phyloP scores from a whole-genome alignment of 2,888 invertebrate genomes.

The Torymus aiolomorphi region DNA sequence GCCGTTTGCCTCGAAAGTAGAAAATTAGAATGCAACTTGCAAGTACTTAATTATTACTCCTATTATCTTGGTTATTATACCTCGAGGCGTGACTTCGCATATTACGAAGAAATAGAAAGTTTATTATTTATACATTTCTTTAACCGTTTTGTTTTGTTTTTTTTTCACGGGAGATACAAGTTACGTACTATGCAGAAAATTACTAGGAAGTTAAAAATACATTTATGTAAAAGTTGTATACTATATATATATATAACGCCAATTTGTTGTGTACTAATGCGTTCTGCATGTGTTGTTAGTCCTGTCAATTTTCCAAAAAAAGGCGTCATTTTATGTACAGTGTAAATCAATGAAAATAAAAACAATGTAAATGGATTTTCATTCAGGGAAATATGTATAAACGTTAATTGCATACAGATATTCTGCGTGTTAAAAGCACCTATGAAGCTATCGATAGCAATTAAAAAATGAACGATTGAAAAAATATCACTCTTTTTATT shows the following conservation, averaged over 20 bases:
- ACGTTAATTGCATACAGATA: too few species aligned
- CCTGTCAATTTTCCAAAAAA: conserved; percentile 18
- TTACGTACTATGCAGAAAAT: too few species aligned
- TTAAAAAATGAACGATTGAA: too few species aligned
- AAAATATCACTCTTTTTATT: too few species aligned
- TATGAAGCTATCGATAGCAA: too few species aligned
- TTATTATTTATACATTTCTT: conserved; percentile 7
- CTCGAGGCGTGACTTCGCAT: conserved; percentile 25
- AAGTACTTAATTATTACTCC: conserved; percentile 29
- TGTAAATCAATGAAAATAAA: conserved; percentile 21
- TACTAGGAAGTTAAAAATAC: too few species aligned
- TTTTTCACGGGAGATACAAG: background rate
- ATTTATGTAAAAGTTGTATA: too few species aligned
- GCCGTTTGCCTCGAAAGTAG: conserved; percentile 37
- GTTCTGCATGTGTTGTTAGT: conserved; percentile 51
- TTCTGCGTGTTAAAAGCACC: too few species aligned
- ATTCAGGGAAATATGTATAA: too few species aligned
- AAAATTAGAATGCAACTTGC: conserved; percentile 47
- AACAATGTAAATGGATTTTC: background rate
- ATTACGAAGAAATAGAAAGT: background rate
- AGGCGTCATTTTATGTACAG: conserved; percentile 52
- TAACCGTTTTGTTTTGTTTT: conserved; percentile 1
- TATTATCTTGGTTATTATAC: conserved; percentile 5
- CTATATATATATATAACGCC: conserved; percentile 8
- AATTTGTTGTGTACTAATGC: conserved; percentile 39